phyloP scores from a whole-genome alignment of 2,797 vertebrate species.

The Eulemur rubriventer region DNA sequence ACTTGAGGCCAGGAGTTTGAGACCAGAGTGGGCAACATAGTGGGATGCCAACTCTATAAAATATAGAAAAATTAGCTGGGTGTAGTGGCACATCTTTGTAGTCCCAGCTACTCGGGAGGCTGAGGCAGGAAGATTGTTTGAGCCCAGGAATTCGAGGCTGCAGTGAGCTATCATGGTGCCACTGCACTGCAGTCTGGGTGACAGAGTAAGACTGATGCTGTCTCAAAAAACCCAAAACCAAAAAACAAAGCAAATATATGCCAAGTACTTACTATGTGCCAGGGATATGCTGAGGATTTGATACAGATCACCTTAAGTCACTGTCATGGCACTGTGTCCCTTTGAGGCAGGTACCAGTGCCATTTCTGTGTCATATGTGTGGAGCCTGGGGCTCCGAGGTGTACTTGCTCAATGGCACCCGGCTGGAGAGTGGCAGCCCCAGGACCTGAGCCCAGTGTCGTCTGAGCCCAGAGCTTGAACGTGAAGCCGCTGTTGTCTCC shows the following conservation, averaged over 20 bases:
- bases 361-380: accelerated
- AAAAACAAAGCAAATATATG: background rate
- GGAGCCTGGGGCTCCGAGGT: background rate
- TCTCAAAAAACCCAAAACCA: background rate
- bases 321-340: accelerated
- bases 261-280: background rate
- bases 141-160: background rate
- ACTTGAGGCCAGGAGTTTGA: background rate
- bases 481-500: background rate
- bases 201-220: background rate
- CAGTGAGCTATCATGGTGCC: background rate
- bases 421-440: background rate
- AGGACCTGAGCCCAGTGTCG: background rate
- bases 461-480: background rate
- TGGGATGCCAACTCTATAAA: background rate
- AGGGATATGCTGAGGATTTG: background rate
- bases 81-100: background rate
- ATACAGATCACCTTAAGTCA: accelerated
- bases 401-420: accelerated
- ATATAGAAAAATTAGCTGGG: background rate
- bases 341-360: accelerated
- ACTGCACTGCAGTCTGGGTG: background rate
- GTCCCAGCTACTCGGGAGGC: background rate
- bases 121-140: background rate
- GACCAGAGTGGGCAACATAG: background rate